A percentile compares a stretch with the other conserved stretches of the same genome.
Evolutionary conservation across 2,888 invertebrate species (phyloP).

Genomic region (Drosophila macrothrix): DNA sequence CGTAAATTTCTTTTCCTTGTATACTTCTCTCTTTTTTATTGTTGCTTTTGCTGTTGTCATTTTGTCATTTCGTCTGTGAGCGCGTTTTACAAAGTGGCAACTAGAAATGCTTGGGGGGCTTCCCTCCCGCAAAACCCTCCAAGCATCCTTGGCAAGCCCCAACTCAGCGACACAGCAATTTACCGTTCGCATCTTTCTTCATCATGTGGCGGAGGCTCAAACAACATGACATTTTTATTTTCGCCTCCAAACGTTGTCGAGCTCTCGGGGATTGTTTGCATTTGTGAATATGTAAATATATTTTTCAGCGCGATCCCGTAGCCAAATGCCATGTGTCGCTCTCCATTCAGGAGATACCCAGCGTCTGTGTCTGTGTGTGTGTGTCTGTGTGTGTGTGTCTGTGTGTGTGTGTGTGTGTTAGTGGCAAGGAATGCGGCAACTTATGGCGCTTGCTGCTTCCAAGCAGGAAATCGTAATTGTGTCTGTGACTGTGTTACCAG

Average conservation of each 20-base stretch:
- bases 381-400: slow-evolving; percentile 13
- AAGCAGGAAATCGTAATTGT: slow-evolving; percentile 49
- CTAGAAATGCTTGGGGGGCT: slow-evolving; percentile 36
- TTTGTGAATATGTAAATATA: slow-evolving; percentile 65
- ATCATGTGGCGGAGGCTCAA: slow-evolving; percentile 60
- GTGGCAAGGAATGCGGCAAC: slow-evolving; percentile 17
- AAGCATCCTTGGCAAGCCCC: neutral
- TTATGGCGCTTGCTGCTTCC: slow-evolving; percentile 37
- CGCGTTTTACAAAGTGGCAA: slow-evolving; percentile 65
- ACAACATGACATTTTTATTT: slow-evolving; percentile 69
- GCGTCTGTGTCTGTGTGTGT: slow-evolving; percentile 5
- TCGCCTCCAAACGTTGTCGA: slow-evolving; percentile 18
- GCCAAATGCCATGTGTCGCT: slow-evolving; percentile 49
- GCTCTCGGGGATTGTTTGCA: slow-evolving; percentile 58
- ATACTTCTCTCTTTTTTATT: neutral
- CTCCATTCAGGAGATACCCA: slow-evolving; percentile 30
- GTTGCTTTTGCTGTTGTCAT: neutral
- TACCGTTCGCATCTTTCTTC: slow-evolving; percentile 68
- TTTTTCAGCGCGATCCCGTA: slow-evolving; percentile 51
- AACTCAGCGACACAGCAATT: slow-evolving; percentile 46
- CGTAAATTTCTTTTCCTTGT: slow-evolving; percentile 38
- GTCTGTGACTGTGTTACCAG: slow-evolving; percentile 63
- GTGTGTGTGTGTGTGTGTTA: slow-evolving; percentile 8
- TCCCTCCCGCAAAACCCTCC: slow-evolving; percentile 9
- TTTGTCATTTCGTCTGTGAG: slow-evolving; percentile 53